Percentiles rank a stretch among this genome's conserved stretches.
Conservation (phyloP, 2,888 invertebrate species). For the Amphipyra berbera region DNA sequence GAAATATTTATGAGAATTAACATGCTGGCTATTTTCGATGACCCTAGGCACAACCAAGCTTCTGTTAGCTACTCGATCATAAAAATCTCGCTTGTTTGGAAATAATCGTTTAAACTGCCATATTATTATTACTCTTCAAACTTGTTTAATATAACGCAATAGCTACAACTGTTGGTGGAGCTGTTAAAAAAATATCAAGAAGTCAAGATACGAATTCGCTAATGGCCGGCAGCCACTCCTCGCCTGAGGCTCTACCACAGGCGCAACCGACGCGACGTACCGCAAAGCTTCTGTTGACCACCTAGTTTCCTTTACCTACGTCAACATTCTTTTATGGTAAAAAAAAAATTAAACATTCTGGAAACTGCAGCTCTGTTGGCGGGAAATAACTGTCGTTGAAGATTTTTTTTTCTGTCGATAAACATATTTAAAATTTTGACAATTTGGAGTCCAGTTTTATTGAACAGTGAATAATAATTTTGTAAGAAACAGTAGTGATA, state of each 20-base stretch:
- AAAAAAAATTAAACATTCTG: too few species aligned
- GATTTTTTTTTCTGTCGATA: too few species aligned
- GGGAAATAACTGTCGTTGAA: too few species aligned
- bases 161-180: background rate
- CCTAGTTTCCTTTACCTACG: constrained; percentile 47
- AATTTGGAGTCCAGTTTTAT: too few species aligned
- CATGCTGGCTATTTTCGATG: too few species aligned
- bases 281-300: constrained; percentile 47
- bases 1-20: too few species aligned
- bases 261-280: constrained; percentile 25
- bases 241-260: constrained; percentile 31
- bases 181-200: constrained; percentile 16
- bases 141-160: background rate
- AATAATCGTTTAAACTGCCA: background rate
- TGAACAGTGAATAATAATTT: too few species aligned
- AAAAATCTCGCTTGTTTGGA: too few species aligned
- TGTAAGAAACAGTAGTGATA: too few species aligned
- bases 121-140: background rate
- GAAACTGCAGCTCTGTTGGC: background rate
- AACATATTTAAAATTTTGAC: too few species aligned
- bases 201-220: constrained; percentile 27
- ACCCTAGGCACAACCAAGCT: too few species aligned
- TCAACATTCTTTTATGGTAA: constrained; percentile 3
- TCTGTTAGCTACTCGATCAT: too few species aligned
- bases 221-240: constrained; percentile 40